Evolutionary conservation across 2,113 vertebrate species (phyloP), one percentile per base, ranked within the genome.

Genomic region (Gambusia affinis): DNA sequence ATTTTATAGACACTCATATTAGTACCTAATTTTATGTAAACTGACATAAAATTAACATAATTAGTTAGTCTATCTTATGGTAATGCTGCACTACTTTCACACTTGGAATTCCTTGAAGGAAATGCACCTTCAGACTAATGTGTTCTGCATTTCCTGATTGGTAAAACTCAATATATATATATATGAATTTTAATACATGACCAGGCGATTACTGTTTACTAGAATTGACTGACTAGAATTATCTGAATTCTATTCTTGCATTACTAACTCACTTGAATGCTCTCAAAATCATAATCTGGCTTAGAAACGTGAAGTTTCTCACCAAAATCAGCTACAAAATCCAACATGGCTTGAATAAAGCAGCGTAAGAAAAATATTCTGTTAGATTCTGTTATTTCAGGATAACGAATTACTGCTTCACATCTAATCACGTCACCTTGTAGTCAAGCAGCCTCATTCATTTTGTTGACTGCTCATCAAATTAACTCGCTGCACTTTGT

Each of bases 381-480:
- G 22, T 10, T 57, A n/a, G 7, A 10, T 57, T 57, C 31, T 33
- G 31, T 33, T 33, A 33, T 88, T 81, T 69, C 44, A 66, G 63
- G 19, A 70, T 68, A 83, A 83, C 57, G 73, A 86, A 86, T 81
- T 64, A 65, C 67, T 73, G 70, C 70, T 70, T 86, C 77, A 65
- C 75, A 78, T 81, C 63, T 80, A 64, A 78, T 90, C 73, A 61
- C 42, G 71, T 81, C 68, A 66, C 51, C 51, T 71, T 35, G 75
- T 68, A 72, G 69, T 67, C 62, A 66, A 79, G 42, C 68, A 51
- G 60, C 5, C 77, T 79, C 81, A 78, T 87, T 73, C 73, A 60
- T 85, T 83, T 63, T 81, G 75, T 64, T 82, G 76, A 86, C 78
- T 79, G 73, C 61, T 81, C 72, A 88, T 88, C 75, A 83, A 83